Evolutionary conservation across 2,113 vertebrate genomes (phyloP).

Genomic region (Pogona vitticeps): DNA sequence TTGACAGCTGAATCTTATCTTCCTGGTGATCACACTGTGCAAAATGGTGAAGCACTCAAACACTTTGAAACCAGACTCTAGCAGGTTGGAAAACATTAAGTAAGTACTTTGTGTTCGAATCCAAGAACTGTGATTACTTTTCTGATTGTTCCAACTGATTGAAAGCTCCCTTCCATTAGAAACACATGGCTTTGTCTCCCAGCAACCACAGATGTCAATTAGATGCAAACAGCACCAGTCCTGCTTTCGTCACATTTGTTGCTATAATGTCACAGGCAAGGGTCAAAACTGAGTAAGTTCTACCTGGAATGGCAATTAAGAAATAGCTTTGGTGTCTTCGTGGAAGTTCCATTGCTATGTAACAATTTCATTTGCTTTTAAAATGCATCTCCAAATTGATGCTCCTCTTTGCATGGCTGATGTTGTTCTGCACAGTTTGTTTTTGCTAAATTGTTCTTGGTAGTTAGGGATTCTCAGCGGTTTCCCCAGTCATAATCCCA

Average conservation of each 20-base stretch:
- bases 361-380: conserved; percentile 79
- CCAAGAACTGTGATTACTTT: conserved; percentile 74
- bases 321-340: conserved; percentile 66
- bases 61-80: conserved; percentile 99
- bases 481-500: conserved; percentile 74
- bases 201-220: conserved; percentile 73
- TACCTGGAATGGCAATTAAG: conserved; percentile 66
- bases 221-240: conserved; percentile 69
- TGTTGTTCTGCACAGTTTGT: conserved; percentile 79
- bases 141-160: conserved; percentile 76
- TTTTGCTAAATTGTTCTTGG: conserved; percentile 80
- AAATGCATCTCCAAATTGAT: conserved; percentile 75
- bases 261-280: conserved; percentile 64
- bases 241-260: conserved; percentile 65
- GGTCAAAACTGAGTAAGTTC: conserved; percentile 75
- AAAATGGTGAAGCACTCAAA: conserved; percentile 99
- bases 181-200: conserved; percentile 70
- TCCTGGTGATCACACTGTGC: conserved; percentile 98
- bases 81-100: conserved; percentile 99
- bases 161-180: conserved; percentile 75
- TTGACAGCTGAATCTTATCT: conserved; percentile 98
- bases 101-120: conserved; percentile 86
- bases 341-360: conserved; percentile 69
- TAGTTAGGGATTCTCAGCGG: conserved; percentile 78
- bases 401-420: conserved; percentile 79